Conservation (phyloP, 2,888 invertebrate species). For the Mamestra brassicae region DNA sequence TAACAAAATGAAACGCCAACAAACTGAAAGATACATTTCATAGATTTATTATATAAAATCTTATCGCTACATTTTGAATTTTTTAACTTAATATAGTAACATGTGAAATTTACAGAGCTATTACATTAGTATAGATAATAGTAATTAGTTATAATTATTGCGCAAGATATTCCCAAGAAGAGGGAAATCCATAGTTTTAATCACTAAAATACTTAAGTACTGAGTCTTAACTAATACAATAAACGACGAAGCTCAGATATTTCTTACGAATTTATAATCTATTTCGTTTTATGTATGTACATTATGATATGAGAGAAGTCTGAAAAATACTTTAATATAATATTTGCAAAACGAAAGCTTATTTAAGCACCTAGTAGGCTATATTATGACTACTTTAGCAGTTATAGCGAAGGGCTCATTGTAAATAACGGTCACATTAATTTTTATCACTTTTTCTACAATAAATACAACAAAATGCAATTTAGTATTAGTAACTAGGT, state of each 20-base stretch:
- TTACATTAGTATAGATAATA: slow-evolving; percentile 88
- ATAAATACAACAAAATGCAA: slow-evolving; percentile 63
- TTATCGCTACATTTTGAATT: slow-evolving; percentile 88
- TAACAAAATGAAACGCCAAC: slow-evolving; percentile 76
- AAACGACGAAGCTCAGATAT: slow-evolving; percentile 90
- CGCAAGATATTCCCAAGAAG: slow-evolving; percentile 83
- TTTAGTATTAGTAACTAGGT: slow-evolving; percentile 64
- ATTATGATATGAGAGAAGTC: slow-evolving; percentile 88
- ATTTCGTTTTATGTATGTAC: slow-evolving; percentile 87
- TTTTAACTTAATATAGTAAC: slow-evolving; percentile 89
- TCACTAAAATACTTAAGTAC: slow-evolving; percentile 87
- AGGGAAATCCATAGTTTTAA: slow-evolving; percentile 81
- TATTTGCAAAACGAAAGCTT: slow-evolving; percentile 82
- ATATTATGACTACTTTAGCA: slow-evolving; percentile 71
- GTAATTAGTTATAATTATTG: slow-evolving; percentile 90
- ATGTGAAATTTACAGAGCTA: slow-evolving; percentile 90
- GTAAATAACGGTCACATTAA: slow-evolving; percentile 64
- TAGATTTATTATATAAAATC: slow-evolving; percentile 91
- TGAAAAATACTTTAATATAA: slow-evolving; percentile 76
- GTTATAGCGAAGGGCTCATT: slow-evolving; percentile 65
- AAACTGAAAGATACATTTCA: slow-evolving; percentile 88
- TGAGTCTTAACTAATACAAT: slow-evolving; percentile 84
- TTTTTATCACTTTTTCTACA: slow-evolving; percentile 64
- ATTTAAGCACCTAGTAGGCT: slow-evolving; percentile 82
- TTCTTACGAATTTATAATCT: slow-evolving; percentile 86